Base-by-base conservation (phyloP, 2,797 vertebrate genomes). In the Hypotaenidia philippensis region DNA sequence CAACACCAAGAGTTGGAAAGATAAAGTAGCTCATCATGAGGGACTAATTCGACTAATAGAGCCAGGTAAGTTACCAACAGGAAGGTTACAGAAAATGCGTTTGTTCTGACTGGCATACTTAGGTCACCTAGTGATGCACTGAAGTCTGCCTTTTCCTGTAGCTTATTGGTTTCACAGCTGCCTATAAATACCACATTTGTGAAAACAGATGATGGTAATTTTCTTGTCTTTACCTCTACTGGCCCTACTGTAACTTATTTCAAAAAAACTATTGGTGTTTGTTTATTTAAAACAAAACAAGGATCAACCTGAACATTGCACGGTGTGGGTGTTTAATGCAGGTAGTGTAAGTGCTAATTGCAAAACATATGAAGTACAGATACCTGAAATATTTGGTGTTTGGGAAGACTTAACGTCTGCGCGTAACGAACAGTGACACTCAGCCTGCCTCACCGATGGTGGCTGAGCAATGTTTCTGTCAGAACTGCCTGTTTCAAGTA, bases 11-110 rank as follows among this genome's bases (percentile, higher is more conserved):
- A 99, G 98, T 86, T 99, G 99, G 99, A 99, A 99, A 95, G 99
- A 99, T 97, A 99, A 99, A 97, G 99, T 99, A 96, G 98, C 98
- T 38, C 98, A 99, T 50, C 99, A 99, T 2, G 99, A 99, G 91
- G 99, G 99, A 23, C 96, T 99, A 92, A 98, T 99, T 65, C 98
- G 99, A 29, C 98, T 99, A 96, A 99, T 99, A 96, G 99, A 99
- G 86, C 99, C 99, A 98, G 99, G 99, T 99, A 97, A 55, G 71
- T 45, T 64, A 32, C 25, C 71, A 94, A 5, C 12, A 74, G 50
- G 55, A 22, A 36, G 72, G 31, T 70, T 49, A 40, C 18, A 13
- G 52, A 74, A 60, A 65, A 6, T 0, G 1, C 55, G 17, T 79
- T 83, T 4, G 7, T 71, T 88, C 32, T 85, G 47, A 50, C 66